phyloP scores from a whole-genome alignment of 2,888 invertebrate species.

The Dasysyrphus tricinctus region DNA sequence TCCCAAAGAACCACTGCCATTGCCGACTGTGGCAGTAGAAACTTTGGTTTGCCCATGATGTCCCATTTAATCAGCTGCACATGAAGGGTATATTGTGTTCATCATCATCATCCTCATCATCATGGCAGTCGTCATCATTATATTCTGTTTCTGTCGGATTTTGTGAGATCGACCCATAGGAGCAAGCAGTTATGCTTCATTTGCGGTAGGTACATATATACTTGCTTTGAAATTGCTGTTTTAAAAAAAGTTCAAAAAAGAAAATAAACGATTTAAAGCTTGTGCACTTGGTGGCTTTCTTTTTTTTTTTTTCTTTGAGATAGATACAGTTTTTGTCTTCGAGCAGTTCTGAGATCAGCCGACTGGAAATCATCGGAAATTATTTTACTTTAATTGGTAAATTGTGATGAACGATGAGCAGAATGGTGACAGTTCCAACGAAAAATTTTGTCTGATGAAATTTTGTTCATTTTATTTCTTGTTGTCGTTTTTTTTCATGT shows the following conservation, averaged over 20 bases:
- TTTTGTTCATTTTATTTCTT: not conserved
- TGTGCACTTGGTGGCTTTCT: not conserved
- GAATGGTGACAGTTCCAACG: conserved; percentile 39
- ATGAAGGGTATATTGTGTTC: conserved; percentile 57
- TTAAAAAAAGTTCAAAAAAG: not conserved
- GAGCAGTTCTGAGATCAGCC: conserved; percentile 37
- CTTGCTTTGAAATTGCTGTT: conserved; percentile 18
- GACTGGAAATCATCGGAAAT: conserved; percentile 56
- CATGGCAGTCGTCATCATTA: conserved; percentile 18
- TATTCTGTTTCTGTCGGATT: conserved; percentile 33
- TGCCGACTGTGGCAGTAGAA: not conserved
- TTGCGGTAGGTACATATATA: conserved; percentile 26
- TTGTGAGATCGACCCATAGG: not conserved
- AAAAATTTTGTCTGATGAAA: conserved; percentile 22
- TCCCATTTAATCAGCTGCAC: conserved; percentile 73
- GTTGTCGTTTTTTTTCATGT: not conserved
- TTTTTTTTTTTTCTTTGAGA: conserved; percentile 19
- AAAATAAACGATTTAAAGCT: not conserved
- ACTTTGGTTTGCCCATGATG: conserved; percentile 55
- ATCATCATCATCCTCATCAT: conserved; percentile 55
- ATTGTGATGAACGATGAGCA: conserved; percentile 30
- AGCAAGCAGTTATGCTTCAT: conserved; percentile 24
- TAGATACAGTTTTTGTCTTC: conserved; percentile 30
- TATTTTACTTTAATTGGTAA: conserved; percentile 52
- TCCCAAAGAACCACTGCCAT: not conserved